Conservation (phyloP, 2,888 invertebrate species). For the Phorcus lineatus region DNA sequence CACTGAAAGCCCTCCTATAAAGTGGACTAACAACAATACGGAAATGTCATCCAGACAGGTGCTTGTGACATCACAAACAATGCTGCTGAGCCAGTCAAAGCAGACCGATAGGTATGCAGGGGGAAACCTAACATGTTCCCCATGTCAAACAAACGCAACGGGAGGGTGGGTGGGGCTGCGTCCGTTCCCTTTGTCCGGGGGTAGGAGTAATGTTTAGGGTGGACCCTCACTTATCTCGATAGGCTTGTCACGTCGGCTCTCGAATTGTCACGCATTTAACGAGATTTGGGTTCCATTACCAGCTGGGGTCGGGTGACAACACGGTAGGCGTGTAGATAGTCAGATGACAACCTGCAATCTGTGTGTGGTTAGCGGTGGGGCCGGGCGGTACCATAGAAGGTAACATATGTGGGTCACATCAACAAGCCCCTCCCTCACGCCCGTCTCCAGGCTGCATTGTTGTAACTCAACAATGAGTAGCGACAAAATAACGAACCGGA, state of each 20-base stretch:
- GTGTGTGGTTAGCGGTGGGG: not conserved
- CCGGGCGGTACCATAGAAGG: not conserved
- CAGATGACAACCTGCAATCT: not conserved
- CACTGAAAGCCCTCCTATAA: too few species aligned
- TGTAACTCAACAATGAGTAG: too few species aligned
- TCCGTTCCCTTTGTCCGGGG: not conserved
- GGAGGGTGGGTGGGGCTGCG: too few species aligned
- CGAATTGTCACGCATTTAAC: not conserved
- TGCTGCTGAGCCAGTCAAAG: not conserved
- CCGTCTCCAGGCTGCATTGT: too few species aligned
- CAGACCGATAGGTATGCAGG: not conserved
- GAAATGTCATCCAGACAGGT: not conserved
- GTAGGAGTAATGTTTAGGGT: not conserved
- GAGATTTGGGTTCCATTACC: not conserved
- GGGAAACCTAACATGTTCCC: not conserved
- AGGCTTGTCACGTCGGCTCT: not conserved
- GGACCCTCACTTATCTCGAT: not conserved
- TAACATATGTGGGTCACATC: slow-evolving; percentile 1
- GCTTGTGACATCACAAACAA: not conserved
- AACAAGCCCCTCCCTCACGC: not conserved
- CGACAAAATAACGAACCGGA: too few species aligned
- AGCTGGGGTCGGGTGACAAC: not conserved
- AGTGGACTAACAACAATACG: not conserved
- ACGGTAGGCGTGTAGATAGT: not conserved
- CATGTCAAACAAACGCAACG: not conserved